Percentiles rank a stretch among this genome's conserved stretches.
These are phyloP conservation scores for Felis catus DNA, from an alignment of 2,113 vertebrate species.

Conservation along the genomic window DNA sequence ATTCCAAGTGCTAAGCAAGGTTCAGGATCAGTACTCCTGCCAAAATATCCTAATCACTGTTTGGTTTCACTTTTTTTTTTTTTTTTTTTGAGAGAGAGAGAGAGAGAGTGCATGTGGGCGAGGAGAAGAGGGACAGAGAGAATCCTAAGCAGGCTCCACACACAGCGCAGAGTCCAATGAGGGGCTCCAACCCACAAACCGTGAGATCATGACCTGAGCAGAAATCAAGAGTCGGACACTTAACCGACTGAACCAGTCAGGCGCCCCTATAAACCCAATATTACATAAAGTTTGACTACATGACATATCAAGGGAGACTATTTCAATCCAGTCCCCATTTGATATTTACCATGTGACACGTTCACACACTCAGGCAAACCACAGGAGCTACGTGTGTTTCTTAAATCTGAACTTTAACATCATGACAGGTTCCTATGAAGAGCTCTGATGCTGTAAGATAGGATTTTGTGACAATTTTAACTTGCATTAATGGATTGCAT, in stretches of 20 bases:
- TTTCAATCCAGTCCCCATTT: constrained; percentile 71
- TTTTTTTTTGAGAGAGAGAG: too few species aligned
- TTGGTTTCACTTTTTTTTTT: constrained; percentile 49
- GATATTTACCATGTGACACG: constrained; percentile 20
- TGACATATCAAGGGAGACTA: constrained; percentile 73
- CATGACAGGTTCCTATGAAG: not conserved
- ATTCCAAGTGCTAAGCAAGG: constrained; percentile 7
- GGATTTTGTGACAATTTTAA: constrained; percentile 37
- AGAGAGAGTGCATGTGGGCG: too few species aligned
- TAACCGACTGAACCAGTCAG: too few species aligned
- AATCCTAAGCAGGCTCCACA: too few species aligned
- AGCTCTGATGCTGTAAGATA: constrained; percentile 5
- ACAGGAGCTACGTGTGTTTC: not conserved
- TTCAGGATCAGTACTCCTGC: not conserved
- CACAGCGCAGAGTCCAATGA: too few species aligned
- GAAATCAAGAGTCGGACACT: too few species aligned
- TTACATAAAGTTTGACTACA: constrained; percentile 74
- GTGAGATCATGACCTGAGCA: too few species aligned
- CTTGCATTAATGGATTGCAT: not conserved
- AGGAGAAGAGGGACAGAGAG: too few species aligned
- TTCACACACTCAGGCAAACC: not conserved
- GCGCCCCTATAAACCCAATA: constrained; percentile 43
- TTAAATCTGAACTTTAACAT: constrained; percentile 5
- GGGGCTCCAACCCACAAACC: too few species aligned
- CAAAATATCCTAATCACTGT: not conserved